phyloP scores from a whole-genome alignment of 2,797 vertebrate species.

The Cetoscarus ocellatus region DNA sequence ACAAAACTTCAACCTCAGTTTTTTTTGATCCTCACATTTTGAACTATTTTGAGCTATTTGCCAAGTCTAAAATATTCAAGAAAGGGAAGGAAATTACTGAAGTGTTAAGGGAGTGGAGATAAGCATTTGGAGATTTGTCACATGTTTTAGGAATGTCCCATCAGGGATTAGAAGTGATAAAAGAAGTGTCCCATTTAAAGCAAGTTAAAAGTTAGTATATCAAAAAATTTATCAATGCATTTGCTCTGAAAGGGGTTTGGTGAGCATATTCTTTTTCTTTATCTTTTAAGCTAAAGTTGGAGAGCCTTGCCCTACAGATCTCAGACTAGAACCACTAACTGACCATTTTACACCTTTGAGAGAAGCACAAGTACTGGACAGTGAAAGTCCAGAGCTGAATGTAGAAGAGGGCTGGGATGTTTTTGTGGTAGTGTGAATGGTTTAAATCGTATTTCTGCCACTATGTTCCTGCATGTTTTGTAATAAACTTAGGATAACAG shows the following conservation, averaged over 20 bases:
- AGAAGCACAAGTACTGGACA: no score
- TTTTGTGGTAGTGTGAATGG: no score
- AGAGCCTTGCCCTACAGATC: background rate
- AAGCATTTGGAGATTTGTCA: slow-evolving; percentile 51
- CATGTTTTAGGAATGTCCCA: slow-evolving; percentile 38
- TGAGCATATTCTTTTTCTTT: background rate
- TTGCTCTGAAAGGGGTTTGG: background rate
- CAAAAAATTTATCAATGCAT: background rate
- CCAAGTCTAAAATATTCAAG: slow-evolving; percentile 65
- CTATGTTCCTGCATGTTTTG: no score
- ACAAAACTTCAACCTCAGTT: slow-evolving; percentile 70
- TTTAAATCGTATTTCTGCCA: no score
- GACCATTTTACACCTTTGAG: background rate
- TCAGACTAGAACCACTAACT: no score
- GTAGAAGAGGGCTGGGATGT: no score
- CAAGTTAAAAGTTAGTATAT: slow-evolving; percentile 28
- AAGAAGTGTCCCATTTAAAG: slow-evolving; percentile 34
- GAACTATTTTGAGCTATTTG: slow-evolving; percentile 63
- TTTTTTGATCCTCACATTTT: slow-evolving; percentile 65
- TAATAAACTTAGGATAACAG: no score
- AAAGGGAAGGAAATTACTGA: slow-evolving; percentile 28
- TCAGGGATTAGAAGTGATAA: slow-evolving; percentile 36
- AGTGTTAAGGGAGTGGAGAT: slow-evolving; percentile 20
- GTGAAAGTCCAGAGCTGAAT: no score
- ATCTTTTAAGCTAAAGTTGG: background rate